phyloP scores from a whole-genome alignment of 1,140 invertebrate species.

The Drosophila pruinosa region DNA sequence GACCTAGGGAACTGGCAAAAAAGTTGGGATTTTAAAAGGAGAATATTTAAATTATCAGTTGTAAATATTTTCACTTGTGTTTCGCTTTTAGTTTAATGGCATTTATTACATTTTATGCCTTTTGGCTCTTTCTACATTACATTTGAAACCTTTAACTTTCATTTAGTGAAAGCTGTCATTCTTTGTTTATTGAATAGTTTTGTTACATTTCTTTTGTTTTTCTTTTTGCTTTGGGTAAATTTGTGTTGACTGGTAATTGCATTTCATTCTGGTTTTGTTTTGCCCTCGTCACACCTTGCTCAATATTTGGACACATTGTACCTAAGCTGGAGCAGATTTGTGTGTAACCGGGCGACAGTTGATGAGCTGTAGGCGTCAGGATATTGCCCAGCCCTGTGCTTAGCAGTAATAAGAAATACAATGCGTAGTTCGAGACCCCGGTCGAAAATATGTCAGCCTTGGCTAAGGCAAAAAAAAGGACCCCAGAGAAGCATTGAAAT shows the following conservation, averaged over 20 bases:
- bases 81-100: no score
- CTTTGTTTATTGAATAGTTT: conserved; percentile 19
- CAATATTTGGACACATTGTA: conserved; percentile 37
- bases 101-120: no score
- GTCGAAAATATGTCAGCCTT: conserved; percentile 13
- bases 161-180: background rate
- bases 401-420: conserved; percentile 25
- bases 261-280: conserved; percentile 43
- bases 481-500: conserved; percentile 7
- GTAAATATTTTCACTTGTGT: no score
- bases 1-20: background rate
- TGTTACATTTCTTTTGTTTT: conserved; percentile 5
- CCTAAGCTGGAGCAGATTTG: conserved; percentile 49
- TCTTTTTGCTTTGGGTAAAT: background rate
- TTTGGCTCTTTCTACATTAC: no score
- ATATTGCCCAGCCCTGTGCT: conserved; percentile 13
- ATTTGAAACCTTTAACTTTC: background rate
- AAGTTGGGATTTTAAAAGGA: no score
- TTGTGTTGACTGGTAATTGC: conserved; percentile 53
- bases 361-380: conserved; percentile 41
- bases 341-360: conserved; percentile 39
- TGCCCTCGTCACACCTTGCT: conserved; percentile 28
- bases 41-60: no score
- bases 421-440: conserved; percentile 18
- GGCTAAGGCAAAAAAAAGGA: background rate